These are phyloP conservation scores for Ephydatia muelleri DNA, from an alignment of 37 sponge, comb jelly and placozoan species.

Conservation along the genomic window DNA sequence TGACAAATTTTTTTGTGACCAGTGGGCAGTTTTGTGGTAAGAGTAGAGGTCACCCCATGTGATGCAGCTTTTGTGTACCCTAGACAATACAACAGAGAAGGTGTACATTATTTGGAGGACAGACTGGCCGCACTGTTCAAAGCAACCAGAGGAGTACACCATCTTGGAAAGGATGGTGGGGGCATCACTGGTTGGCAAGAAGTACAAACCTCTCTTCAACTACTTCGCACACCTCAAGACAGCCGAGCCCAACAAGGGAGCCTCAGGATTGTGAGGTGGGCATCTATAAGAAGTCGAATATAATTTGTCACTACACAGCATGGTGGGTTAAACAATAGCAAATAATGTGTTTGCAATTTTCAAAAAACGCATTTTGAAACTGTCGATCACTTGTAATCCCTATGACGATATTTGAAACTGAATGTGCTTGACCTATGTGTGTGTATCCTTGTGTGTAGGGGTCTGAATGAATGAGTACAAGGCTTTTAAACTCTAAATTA, in stretches of 20 bases:
- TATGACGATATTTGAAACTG: no score
- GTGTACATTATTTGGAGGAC: slow-evolving; percentile 90
- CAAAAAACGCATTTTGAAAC: background rate
- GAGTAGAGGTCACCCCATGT: no score
- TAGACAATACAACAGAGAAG: slow-evolving; percentile 51
- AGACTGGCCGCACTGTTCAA: slow-evolving; percentile 82
- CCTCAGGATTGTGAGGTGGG: slow-evolving; percentile 64
- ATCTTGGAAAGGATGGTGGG: slow-evolving; percentile 65
- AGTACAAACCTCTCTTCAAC: slow-evolving; percentile 85
- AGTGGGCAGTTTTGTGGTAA: no score
- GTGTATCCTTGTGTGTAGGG: no score
- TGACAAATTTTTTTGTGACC: no score
- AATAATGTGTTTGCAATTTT: background rate
- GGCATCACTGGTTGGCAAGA: slow-evolving; percentile 69
- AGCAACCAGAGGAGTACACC: slow-evolving; percentile 82
- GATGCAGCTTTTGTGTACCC: background rate
- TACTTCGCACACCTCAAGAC: slow-evolving; percentile 76
- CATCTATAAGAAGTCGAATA: no score
- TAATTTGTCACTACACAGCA: background rate
- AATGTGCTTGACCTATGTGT: no score
- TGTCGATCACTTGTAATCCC: no score
- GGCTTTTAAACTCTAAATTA: no score
- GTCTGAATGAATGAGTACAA: no score
- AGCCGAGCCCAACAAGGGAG: slow-evolving; percentile 38
- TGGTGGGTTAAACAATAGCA: background rate